Conservation (phyloP, 1,140 invertebrate genomes). For the Aphaenogaster floridana region DNA sequence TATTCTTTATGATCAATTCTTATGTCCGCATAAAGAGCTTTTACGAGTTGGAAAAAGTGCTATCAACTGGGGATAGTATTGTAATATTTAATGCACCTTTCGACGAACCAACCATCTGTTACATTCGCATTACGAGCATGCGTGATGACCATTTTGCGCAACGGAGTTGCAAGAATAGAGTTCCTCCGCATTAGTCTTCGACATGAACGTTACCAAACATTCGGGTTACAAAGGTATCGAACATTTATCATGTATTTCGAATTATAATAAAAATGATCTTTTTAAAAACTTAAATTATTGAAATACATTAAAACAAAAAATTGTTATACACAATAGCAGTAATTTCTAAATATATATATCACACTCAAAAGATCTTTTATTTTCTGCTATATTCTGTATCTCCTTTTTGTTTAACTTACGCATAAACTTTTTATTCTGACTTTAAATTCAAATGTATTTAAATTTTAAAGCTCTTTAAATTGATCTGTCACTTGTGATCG, state of each 20-base stretch:
- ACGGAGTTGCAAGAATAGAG: not conserved
- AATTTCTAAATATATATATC: not conserved
- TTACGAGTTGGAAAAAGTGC: not conserved
- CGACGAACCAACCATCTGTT: not conserved
- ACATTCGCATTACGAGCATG: conserved; percentile 13
- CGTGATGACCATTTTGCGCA: not conserved
- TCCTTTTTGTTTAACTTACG: not conserved
- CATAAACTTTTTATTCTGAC: not conserved
- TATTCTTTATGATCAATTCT: conserved; percentile 2
- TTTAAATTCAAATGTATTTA: not conserved
- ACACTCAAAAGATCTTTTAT: not conserved
- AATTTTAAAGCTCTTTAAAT: not conserved
- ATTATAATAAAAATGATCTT: not conserved
- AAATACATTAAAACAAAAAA: not conserved
- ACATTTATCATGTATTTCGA: not conserved
- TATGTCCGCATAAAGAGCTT: not conserved
- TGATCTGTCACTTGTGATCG: not conserved
- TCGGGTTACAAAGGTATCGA: conserved; percentile 26
- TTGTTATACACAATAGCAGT: not conserved
- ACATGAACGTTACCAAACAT: conserved; percentile 1
- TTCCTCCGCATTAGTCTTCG: not conserved
- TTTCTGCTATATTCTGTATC: not conserved
- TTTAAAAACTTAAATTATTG: not conserved
- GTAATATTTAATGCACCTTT: conserved; percentile 38
- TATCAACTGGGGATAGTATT: not conserved